These are phyloP conservation scores for Dipodomys ordii DNA, from an alignment of 2,113 vertebrate genomes.

Conservation along the genomic window DNA sequence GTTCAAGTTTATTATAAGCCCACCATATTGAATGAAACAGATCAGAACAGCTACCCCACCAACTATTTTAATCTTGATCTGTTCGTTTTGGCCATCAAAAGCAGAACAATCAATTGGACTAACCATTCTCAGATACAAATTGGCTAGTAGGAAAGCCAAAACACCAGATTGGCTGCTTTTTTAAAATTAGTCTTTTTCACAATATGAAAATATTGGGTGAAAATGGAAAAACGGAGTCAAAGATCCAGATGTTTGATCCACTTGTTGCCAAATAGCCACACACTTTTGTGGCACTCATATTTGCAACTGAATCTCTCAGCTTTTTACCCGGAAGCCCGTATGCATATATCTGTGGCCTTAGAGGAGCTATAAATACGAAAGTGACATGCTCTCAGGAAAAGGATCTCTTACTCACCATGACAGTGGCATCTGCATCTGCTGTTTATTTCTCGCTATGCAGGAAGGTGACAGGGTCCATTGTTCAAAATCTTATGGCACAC, in stretches of 20 bases:
- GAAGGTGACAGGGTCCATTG: conserved; percentile 66
- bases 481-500: conserved; percentile 62
- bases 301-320: conserved; percentile 79
- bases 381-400: conserved; percentile 78
- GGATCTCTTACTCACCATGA: conserved; percentile 72
- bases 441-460: conserved; percentile 69
- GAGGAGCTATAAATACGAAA: conserved; percentile 71
- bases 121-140: conserved; percentile 80
- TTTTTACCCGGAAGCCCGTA: conserved; percentile 78
- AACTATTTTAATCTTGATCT: conserved; percentile 77
- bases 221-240: conserved; percentile 83
- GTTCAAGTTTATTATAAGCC: conserved; percentile 7
- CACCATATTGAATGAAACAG: conserved; percentile 42
- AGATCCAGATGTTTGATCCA: conserved; percentile 81
- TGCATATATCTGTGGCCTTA: conserved; percentile 73
- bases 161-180: conserved; percentile 80
- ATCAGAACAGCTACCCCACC: conserved; percentile 58
- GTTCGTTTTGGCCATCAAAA: conserved; percentile 75
- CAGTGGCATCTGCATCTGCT: conserved; percentile 76
- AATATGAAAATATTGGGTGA: conserved; percentile 82
- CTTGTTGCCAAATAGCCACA: conserved; percentile 77
- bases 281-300: conserved; percentile 72
- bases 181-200: conserved; percentile 79
- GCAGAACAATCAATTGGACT: conserved; percentile 74
- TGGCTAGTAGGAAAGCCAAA: conserved; percentile 80